phyloP scores from a whole-genome alignment of 1,140 invertebrate species.

The Hycleus cichorii region DNA sequence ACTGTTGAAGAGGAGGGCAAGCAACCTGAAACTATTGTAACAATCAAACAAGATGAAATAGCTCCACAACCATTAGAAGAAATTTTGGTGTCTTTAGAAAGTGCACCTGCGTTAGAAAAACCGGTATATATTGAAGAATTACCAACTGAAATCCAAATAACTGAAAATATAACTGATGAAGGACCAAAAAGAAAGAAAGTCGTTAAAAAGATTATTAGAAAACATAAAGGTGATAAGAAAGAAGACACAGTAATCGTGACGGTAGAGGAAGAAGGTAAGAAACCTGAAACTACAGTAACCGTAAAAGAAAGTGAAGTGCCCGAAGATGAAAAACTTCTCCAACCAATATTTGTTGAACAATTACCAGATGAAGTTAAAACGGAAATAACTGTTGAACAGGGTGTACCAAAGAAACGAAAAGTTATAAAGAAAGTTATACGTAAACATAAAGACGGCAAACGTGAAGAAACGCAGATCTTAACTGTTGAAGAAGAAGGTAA shows the following conservation, averaged over 20 bases:
- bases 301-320: conserved; percentile 32
- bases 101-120: not conserved
- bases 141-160: conserved; percentile 25
- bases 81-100: too few species aligned
- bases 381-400: conserved; percentile 36
- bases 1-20: conserved; percentile 37
- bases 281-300: conserved; percentile 35
- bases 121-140: conserved; percentile 14
- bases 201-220: conserved; percentile 27
- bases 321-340: conserved; percentile 37
- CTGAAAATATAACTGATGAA: conserved; percentile 25
- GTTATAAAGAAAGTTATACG: conserved; percentile 33
- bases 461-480: conserved; percentile 35
- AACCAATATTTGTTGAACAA: conserved; percentile 19
- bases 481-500: conserved; percentile 40
- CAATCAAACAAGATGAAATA: conserved; percentile 23
- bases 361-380: conserved; percentile 27
- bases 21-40: conserved; percentile 35
- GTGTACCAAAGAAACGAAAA: conserved; percentile 35
- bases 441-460: conserved; percentile 31
- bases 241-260: conserved; percentile 35
- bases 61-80: too few species aligned
- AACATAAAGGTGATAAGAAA: conserved; percentile 30
- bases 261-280: conserved; percentile 38
- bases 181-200: conserved; percentile 27